Base-by-base conservation (phyloP, 1,140 invertebrate genomes). In the Episyrphus balteatus region DNA sequence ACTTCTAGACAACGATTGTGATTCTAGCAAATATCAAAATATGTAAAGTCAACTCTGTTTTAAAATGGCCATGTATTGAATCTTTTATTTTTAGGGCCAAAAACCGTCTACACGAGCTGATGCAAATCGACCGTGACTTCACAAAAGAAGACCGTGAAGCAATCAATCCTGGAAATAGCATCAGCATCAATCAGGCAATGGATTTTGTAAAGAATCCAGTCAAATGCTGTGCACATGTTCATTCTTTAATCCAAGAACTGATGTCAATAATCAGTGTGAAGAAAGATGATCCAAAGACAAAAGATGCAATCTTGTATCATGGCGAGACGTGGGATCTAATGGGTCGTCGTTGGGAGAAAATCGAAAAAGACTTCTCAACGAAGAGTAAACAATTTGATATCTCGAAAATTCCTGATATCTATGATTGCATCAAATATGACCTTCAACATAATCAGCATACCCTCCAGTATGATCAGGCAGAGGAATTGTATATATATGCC, bases 361-460 rank as follows among this genome's bases (percentile, higher is more conserved):
- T 99, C 42, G 92, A 98, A 61, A 98, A 99, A 69, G 97, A 99
- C 69, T 99, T 99, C 62, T 89, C 84, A 56, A 86, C 86, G 0
- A 97, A 96, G 70, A 65, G 60, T 0, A 90, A 88, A 50, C 79
- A 82, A 14, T 99, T 92, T 73, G 96, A 99, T 66, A 98, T 99
- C 54, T 97, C 92, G 1, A 99, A 99, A 74, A 94, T 99, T 51
- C 96, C 97, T 0, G 97, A 99, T 68, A 99, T 99, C 53, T 99
- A 98, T 63, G 97, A 99, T 73, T 98, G 95, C 66, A 98, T 99
- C 54, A 99, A 99, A 62, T 99, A 96, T 64, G 96, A 99, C 73
- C 69, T 98, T 48, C 95, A 98, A 61, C 97, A 99, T 62, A 99
- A 99, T 70, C 88, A 94, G 60, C 85, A 93, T 62, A 92, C 88